Evolutionary conservation across 2,888 invertebrate species (phyloP), one percentile per base, ranked within the genome.

Genomic region (Creontiades dilutus): DNA sequence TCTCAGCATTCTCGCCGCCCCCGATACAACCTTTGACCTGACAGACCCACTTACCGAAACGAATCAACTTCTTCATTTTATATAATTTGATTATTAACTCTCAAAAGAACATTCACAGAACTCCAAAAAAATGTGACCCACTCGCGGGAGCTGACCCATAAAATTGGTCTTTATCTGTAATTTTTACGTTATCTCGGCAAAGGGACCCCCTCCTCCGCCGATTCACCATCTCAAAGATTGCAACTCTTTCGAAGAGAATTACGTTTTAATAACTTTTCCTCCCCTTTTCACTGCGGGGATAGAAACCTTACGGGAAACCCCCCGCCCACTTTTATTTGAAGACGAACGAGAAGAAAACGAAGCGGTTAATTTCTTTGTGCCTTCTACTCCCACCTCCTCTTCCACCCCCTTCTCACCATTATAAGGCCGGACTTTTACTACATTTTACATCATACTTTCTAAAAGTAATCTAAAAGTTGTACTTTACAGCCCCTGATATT

Each of bases 381-480:
- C 37, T 19, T 52, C 52, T 14, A 11, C 28, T 0, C 0, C 48
- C 81, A n/a, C n/a, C n/a, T n/a, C 81, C 75, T 16, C 46, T 3
- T 11, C 27, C 37, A 27, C 0, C 13, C 13, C 81, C 81, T 47
- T n/a, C 37, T 47, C 19, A n/a, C n/a, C n/a, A n/a, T n/a, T n/a
- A n/a, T 3, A 47, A 47, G 81, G 61, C 61, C n/a, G 61, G 85
- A 85, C 85, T 85, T 85, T 48, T 52, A 57, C 57, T 57, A 55
- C 57, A 55, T 85, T 85, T 85, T 86, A 86, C 86, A 75, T 75
- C 86, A 86, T 86, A 86, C 86, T 86, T 86, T 61, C 27, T 23
- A 37, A 81, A 86, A 86, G 86, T 86, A 86, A 86, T 86, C 86
- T 86, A 86, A 86, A n/a, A 86, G 86, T 86, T 86, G 75, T 75